phyloP scores from a whole-genome alignment of 1,140 invertebrate species.

The Rhynchophorus ferrugineus region DNA sequence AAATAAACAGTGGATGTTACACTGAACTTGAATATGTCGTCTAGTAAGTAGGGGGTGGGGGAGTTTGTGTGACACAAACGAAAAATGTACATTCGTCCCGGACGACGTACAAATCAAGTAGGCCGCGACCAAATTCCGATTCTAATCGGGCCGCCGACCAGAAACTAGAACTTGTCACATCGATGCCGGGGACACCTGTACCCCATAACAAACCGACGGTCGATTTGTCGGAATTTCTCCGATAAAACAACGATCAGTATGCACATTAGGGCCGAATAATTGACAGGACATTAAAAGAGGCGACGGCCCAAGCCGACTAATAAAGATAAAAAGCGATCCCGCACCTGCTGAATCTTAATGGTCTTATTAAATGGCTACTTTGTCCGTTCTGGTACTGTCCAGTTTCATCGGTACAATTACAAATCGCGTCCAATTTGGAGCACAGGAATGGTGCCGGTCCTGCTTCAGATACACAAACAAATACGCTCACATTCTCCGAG shows the following conservation, averaged over 20 bases:
- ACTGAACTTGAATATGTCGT: no score
- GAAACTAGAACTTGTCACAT: no score
- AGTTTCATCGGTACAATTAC: conserved; percentile 26
- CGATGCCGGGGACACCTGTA: conserved; percentile 11
- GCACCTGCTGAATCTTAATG: conserved; percentile 29
- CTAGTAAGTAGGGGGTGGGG: no score
- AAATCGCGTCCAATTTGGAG: conserved; percentile 26
- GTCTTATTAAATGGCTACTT: conserved; percentile 27
- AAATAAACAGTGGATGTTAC: no score
- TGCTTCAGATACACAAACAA: no score
- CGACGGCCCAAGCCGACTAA: conserved; percentile 23
- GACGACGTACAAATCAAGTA: no score
- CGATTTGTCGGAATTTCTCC: conserved; percentile 23
- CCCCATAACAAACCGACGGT: conserved; percentile 9
- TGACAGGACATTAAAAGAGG: conserved; percentile 28
- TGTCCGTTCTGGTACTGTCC: conserved; percentile 27
- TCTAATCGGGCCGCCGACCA: no score
- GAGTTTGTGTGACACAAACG: no score
- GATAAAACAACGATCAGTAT: conserved; percentile 19
- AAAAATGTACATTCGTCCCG: no score
- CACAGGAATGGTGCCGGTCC: no score
- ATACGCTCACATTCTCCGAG: no score
- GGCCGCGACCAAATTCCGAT: no score
- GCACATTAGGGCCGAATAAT: conserved; percentile 27
- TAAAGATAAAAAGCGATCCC: conserved; percentile 28